Evolutionary conservation across 1,140 invertebrate genomes (phyloP).

Genomic region (Bradysia coprophila): DNA sequence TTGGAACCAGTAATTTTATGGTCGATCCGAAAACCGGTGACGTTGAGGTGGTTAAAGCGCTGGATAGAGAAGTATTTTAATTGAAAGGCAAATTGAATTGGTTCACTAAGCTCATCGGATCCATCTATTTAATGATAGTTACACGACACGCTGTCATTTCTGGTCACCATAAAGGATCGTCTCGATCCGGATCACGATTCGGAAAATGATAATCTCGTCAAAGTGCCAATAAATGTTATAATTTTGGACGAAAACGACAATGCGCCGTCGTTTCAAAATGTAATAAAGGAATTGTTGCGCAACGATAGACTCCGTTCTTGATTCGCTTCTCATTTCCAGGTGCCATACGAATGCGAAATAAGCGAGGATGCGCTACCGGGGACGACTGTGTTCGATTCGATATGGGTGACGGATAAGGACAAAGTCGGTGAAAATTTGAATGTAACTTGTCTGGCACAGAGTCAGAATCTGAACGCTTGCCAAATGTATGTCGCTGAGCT

Average conservation of each 20-base stretch:
- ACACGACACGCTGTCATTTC: conserved; percentile 52
- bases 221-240: conserved; percentile 60
- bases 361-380: conserved; percentile 57
- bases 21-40: conserved; percentile 59
- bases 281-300: conserved; percentile 26
- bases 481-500: conserved; percentile 20
- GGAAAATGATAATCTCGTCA: conserved; percentile 52
- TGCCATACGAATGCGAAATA: conserved; percentile 59
- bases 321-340: conserved; percentile 26
- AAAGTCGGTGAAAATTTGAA: conserved; percentile 60
- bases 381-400: conserved; percentile 49
- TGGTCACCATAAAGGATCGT: conserved; percentile 58
- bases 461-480: conserved; percentile 19
- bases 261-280: conserved; percentile 59
- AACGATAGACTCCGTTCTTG: not conserved
- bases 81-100: conserved; percentile 2
- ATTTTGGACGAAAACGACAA: conserved; percentile 82
- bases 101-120: not conserved
- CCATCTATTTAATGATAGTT: not conserved
- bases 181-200: conserved; percentile 33
- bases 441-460: conserved; percentile 38
- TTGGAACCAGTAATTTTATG: conserved; percentile 59
- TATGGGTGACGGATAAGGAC: conserved; percentile 59
- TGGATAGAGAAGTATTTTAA: conserved; percentile 62
- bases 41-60: conserved; percentile 52